Evolutionary conservation across 2,113 vertebrate species (phyloP), one percentile per base, ranked within the genome.

Genomic region (Malaclemys terrapin): DNA sequence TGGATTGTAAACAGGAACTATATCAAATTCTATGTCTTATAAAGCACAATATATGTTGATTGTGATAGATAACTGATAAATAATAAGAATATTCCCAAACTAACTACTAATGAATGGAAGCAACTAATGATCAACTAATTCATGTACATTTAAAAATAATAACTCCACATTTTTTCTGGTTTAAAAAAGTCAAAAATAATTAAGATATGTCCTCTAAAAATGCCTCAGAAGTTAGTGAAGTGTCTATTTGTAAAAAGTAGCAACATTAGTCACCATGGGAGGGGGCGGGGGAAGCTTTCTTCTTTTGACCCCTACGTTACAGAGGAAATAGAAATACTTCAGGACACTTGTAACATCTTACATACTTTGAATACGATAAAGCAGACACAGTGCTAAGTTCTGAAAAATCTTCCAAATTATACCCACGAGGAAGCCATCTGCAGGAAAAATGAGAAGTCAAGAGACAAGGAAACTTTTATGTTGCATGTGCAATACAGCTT

Each of bases 351-450:
- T 97, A 97, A 97, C 92, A 95, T 94, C 94, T 96, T 96, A 88
- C 95, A 96, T 96, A 92, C 27, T 97, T 91, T 95, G 89, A 97
- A 95, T 96, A 96, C 91, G 93, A 90, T 89, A 89, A 87, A 93
- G 92, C n/a, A 94, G 97, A 95, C 95, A 97, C 94, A 96, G 88
- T 69, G 94, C 93, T 97, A 95, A 97, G 92, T 93, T 96, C 95
- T 83, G 94, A 94, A 89, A 94, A 95, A 93, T 88, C 93, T 96
- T 96, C 97, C 96, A 97, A 96, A 95, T 96, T 97, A 97, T 95
- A 97, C 96, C 96, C 97, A 84, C 95, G 97, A 96, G 96, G 75
- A 97, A 97, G 91, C 87, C 96, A 97, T 96, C 96, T 97, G 96
- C 95, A 96, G 95, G 97, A 97, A 97, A 96, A 97, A 85, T 84